A percentile compares a stretch with the other conserved stretches of the same genome.
Conservation (phyloP, 2,113 vertebrate genomes). For the Candoia aspera region DNA sequence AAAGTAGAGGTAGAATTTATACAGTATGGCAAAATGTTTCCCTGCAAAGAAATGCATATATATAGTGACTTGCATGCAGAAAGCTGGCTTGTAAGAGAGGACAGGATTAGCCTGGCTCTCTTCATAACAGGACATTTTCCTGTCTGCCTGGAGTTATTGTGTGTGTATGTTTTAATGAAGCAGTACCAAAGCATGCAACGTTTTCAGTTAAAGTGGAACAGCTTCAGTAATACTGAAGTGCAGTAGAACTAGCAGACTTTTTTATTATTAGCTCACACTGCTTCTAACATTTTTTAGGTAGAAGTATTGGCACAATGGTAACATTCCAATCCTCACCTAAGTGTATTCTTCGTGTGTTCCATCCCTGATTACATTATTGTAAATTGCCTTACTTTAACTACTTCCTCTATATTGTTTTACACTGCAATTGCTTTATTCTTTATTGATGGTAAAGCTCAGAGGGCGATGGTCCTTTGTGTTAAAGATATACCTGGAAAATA, state of each 20-base stretch:
- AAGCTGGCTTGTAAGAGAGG: not conserved
- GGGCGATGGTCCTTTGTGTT: not conserved
- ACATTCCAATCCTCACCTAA: not conserved
- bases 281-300: not conserved
- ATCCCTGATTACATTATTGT: not conserved
- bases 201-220: not conserved
- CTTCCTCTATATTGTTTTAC: not conserved
- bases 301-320: not conserved
- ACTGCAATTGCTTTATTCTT: too few relatives aligned
- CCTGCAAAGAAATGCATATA: not conserved
- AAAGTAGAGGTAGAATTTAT: not conserved
- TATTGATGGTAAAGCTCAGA: not conserved
- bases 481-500: not conserved
- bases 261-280: not conserved
- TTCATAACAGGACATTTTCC: not conserved
- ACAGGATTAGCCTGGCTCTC: too few relatives aligned
- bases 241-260: not conserved
- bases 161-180: not conserved
- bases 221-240: not conserved
- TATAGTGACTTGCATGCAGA: not conserved
- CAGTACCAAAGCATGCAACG: not conserved
- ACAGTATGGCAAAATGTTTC: too few relatives aligned
- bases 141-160: not conserved
- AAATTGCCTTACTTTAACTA: not conserved
- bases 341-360: not conserved